Conservation (phyloP, 2,113 vertebrate genomes). For the Larimichthys crocea region DNA sequence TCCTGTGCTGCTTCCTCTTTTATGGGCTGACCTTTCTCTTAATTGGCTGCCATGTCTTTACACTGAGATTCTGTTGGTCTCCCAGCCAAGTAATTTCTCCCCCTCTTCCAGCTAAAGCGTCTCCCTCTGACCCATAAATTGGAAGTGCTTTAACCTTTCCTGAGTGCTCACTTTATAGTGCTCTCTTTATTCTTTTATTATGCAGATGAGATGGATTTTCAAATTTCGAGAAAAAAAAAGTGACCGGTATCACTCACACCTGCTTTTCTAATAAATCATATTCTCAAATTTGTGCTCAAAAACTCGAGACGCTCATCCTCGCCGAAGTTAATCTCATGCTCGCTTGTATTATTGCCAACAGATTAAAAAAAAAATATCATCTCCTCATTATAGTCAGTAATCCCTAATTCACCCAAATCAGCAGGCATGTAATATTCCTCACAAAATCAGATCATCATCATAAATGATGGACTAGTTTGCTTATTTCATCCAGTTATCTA, state of each 20-base stretch:
- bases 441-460: slow-evolving; percentile 29
- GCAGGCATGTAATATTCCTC: slow-evolving; percentile 15
- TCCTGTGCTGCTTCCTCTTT: slow-evolving; percentile 72
- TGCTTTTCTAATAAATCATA: slow-evolving; percentile 38
- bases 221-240: slow-evolving; percentile 52
- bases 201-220: slow-evolving; percentile 77
- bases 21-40: slow-evolving; percentile 83
- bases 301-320: neutral
- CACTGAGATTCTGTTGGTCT: slow-evolving; percentile 79
- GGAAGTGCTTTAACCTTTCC: slow-evolving; percentile 82
- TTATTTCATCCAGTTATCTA: slow-evolving; percentile 55
- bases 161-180: slow-evolving; percentile 79
- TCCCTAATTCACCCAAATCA: slow-evolving; percentile 33
- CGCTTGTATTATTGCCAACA: neutral
- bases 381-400: slow-evolving; percentile 9
- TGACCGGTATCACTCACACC: slow-evolving; percentile 55
- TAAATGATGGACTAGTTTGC: slow-evolving; percentile 47
- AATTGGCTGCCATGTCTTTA: slow-evolving; percentile 83
- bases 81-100: slow-evolving; percentile 71
- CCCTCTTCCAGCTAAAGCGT: slow-evolving; percentile 71
- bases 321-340: neutral
- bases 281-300: slow-evolving; percentile 35
- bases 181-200: slow-evolving; percentile 80
- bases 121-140: slow-evolving; percentile 80
- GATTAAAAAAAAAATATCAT: slow-evolving; percentile 21